phyloP scores from a whole-genome alignment of 2,797 vertebrate genomes.

The Lepilemur ruficaudatus region DNA sequence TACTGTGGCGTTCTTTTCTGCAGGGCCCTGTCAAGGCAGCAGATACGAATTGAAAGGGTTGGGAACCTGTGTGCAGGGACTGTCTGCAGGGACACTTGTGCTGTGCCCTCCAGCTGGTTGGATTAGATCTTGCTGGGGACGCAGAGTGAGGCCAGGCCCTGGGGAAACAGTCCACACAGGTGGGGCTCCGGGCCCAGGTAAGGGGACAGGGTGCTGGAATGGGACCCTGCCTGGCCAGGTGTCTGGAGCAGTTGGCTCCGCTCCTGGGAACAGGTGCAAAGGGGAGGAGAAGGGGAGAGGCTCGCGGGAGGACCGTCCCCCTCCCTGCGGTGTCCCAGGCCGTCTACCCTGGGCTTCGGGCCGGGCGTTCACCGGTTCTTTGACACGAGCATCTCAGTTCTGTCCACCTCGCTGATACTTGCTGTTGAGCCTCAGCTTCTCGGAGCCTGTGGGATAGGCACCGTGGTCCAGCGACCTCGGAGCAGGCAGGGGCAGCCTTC shows the following conservation, averaged over 20 bases:
- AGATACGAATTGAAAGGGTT: background rate
- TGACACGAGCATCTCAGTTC: background rate
- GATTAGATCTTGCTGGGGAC: background rate
- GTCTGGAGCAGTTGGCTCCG: background rate
- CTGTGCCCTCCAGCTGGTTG: accelerated
- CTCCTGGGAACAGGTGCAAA: background rate
- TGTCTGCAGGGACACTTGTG: background rate
- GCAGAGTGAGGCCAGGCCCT: background rate
- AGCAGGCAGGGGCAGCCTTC: background rate
- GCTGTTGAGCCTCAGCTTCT: background rate
- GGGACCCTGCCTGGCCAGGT: too few species aligned
- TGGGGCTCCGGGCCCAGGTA: background rate
- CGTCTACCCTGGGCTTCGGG: background rate
- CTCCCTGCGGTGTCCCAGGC: background rate
- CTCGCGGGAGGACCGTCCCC: background rate
- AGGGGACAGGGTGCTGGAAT: background rate
- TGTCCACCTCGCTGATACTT: background rate
- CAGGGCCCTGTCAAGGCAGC: background rate
- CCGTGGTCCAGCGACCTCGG: accelerated
- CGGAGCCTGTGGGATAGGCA: too few species aligned
- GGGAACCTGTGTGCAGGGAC: accelerated
- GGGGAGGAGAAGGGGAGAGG: background rate
- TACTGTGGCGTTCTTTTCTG: background rate
- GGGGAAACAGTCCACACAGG: accelerated
- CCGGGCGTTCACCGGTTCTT: too few species aligned